Evolutionary conservation across 2,113 vertebrate genomes (phyloP).

Genomic region (Elanoides forficatus): DNA sequence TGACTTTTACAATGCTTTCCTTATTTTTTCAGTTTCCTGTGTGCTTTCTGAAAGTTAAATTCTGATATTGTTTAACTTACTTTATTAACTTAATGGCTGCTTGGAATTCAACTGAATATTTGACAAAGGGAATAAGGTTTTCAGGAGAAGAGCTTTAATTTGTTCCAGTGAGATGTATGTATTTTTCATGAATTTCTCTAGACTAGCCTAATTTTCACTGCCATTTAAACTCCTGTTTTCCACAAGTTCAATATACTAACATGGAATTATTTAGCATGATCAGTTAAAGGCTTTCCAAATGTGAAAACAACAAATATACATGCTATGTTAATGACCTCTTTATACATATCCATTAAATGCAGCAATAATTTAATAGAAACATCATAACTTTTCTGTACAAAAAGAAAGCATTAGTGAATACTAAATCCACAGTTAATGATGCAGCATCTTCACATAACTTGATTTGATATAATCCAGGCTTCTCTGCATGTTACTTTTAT

Average conservation of each 20-base stretch:
- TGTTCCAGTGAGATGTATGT: background rate
- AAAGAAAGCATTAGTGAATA: background rate
- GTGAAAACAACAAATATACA: background rate
- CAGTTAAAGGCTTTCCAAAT: background rate
- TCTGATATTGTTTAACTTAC: background rate
- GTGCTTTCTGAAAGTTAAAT: background rate
- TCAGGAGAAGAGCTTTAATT: background rate
- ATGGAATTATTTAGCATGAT: background rate
- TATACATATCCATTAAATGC: background rate
- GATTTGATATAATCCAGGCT: background rate
- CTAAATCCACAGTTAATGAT: background rate
- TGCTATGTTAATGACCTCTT: background rate
- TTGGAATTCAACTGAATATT: background rate
- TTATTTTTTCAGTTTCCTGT: background rate
- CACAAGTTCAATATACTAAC: background rate
- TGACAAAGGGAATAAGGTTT: background rate
- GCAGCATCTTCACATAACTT: background rate
- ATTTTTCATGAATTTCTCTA: background rate
- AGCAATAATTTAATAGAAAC: background rate
- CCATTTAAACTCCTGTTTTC: background rate
- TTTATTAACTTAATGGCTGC: background rate
- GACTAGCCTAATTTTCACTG: background rate
- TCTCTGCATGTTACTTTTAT: background rate
- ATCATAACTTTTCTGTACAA: background rate
- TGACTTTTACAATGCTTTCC: background rate